A percentile compares a stretch with the other conserved stretches of the same genome.
Evolutionary conservation across 2,888 invertebrate species (phyloP).

Genomic region (Cepaea hortensis): DNA sequence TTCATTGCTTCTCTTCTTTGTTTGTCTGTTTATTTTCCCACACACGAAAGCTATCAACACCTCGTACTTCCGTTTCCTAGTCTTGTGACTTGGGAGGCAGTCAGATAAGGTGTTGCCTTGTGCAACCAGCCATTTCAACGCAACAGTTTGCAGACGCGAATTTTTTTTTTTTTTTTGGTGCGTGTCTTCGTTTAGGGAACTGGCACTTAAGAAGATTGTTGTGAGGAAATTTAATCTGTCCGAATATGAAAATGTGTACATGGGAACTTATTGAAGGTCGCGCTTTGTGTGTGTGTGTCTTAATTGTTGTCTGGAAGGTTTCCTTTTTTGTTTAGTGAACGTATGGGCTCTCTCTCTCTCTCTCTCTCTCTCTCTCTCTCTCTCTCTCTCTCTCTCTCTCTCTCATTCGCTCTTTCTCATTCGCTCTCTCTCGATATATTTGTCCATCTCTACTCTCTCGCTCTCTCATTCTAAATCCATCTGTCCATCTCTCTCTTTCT

Average conservation of each 20-base stretch:
- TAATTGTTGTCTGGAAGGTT: not conserved
- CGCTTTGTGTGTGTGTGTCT: not conserved
- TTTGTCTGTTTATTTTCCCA: not conserved
- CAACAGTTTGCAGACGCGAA: not conserved
- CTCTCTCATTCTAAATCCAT: not conserved
- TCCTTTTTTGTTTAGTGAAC: not conserved
- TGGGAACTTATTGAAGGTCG: no score
- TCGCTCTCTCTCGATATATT: not conserved
- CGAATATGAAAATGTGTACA: no score
- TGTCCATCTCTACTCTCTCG: not conserved
- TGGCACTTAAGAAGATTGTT: not conserved
- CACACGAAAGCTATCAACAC: not conserved
- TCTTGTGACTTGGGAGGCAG: not conserved
- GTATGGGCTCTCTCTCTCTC: not conserved
- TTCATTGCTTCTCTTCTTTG: not conserved
- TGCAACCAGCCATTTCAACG: not conserved
- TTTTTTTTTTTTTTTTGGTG: not conserved
- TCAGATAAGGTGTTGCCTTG: not conserved
- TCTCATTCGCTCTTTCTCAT: not conserved
- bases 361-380: constrained; percentile 10
- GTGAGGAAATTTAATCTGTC: not conserved
- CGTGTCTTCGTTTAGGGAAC: not conserved
- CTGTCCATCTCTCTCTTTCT: not conserved
- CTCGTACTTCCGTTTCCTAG: not conserved
- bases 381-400: not conserved